phyloP scores from a whole-genome alignment of 2,797 vertebrate species.

The Heterohyrax brucei region DNA sequence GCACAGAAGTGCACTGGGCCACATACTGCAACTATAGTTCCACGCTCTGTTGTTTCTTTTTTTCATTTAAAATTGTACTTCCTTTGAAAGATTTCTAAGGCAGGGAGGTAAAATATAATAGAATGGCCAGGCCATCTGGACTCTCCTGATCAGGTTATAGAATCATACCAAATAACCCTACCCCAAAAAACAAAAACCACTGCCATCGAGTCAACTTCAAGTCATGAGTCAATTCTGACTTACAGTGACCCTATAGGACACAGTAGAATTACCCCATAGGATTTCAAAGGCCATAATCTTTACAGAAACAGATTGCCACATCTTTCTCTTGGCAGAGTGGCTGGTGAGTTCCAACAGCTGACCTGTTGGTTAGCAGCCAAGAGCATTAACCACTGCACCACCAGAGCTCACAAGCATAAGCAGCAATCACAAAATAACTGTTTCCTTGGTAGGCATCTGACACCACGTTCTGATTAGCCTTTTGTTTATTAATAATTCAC shows the following conservation, averaged over 20 bases:
- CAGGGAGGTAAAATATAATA: slow-evolving; percentile 16
- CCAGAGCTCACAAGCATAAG: not conserved
- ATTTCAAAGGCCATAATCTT: too few relatives aligned
- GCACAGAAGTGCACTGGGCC: slow-evolving; percentile 31
- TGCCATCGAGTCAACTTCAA: too few relatives aligned
- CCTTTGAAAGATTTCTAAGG: slow-evolving; percentile 57
- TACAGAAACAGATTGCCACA: too few relatives aligned
- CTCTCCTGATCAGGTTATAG: not conserved
- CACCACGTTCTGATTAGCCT: not conserved
- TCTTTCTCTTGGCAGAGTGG: too few relatives aligned
- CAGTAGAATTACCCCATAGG: too few relatives aligned
- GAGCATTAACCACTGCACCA: too few relatives aligned
- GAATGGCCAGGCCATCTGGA: not conserved
- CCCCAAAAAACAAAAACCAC: too few relatives aligned
- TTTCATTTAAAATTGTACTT: slow-evolving; percentile 28
- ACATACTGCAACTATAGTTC: not conserved
- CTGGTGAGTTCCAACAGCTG: too few relatives aligned
- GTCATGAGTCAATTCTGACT: too few relatives aligned
- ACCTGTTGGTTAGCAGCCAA: too few relatives aligned
- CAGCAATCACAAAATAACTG: not conserved
- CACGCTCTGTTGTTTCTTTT: not conserved
- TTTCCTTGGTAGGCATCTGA: slow-evolving; percentile 18
- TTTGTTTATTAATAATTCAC: slow-evolving; percentile 17
- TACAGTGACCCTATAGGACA: too few relatives aligned
- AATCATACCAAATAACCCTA: not conserved